A percentile compares a stretch with the other conserved stretches of the same genome.
These are phyloP conservation scores for Corynorhinus townsendii DNA, from an alignment of 2,113 vertebrate genomes.

Conservation along the genomic window DNA sequence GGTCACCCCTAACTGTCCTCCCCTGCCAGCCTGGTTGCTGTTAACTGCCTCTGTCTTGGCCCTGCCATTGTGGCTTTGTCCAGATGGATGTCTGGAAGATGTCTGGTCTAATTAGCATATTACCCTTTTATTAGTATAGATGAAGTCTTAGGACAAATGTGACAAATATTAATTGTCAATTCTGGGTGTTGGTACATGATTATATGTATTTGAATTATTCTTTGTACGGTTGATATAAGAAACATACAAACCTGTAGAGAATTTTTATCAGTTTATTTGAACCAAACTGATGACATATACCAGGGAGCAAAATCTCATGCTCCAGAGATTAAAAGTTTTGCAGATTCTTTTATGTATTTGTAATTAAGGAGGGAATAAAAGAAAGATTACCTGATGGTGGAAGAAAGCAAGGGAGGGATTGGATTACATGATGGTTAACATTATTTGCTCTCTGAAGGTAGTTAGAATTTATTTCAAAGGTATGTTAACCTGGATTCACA, in stretches of 20 bases:
- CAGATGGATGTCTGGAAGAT: too few species aligned
- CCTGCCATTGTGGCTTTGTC: too few species aligned
- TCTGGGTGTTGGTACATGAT: background rate
- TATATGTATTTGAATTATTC: background rate
- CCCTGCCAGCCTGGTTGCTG: too few species aligned
- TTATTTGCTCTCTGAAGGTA: background rate
- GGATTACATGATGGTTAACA: too few species aligned
- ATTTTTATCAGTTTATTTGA: background rate
- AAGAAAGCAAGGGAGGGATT: background rate
- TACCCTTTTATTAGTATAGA: too few species aligned
- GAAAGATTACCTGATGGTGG: background rate
- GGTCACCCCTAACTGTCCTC: too few species aligned
- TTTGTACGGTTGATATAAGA: background rate
- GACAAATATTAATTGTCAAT: background rate
- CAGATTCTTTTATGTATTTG: too few species aligned
- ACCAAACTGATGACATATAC: background rate
- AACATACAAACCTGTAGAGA: background rate
- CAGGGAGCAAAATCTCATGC: background rate
- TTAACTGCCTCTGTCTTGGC: too few species aligned
- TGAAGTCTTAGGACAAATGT: background rate
- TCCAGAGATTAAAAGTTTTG: too few species aligned
- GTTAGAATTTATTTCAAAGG: background rate
- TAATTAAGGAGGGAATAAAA: background rate
- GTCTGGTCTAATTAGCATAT: too few species aligned
- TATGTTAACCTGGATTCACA: background rate